Base-by-base conservation (phyloP, 2,888 invertebrate species). In the Tupiocoris notatus region DNA sequence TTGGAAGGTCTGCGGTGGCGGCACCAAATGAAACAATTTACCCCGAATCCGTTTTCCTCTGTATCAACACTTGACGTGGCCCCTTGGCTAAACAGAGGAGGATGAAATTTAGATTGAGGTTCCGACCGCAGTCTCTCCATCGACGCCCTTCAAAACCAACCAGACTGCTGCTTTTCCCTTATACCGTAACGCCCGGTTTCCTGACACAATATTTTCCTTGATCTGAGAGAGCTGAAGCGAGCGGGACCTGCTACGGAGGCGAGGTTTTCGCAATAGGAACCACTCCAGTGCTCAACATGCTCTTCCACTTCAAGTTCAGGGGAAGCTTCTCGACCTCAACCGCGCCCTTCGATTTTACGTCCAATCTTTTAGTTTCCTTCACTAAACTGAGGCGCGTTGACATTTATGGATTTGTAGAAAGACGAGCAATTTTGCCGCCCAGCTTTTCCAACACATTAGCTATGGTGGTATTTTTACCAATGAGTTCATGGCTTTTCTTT, bases 181-280 rank as follows among this genome's bases (percentile, higher is more conserved):
- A 39, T 39, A n/a, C n/a, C n/a, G n/a, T n/a, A 39, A 39, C 39
- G 39, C 39, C 39, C 67, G 67, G 67, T 67, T 67, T 67, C 67
- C 65, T 82, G 85, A 84, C 85, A 84, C 85, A 86, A 86, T 86
- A 86, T 86, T 86, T 84, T 86, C 78, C 78, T 79, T 79, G 65
- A 75, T 67, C 67, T 67, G 54, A 17, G 25, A 39, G 39, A 39
- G 73, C 54, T 61, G 74, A 39, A 22, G 71, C 16, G 73, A 18
- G 20, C 62, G 21, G 71, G 71, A 21, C 3, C 39, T 7, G 39
- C 6, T 39, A 7, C 39, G 39, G 39, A 39, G 6, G 59, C 3
- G 20, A 9, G 7, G 59, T 59, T n/a, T 59, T 59, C 59, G 17
- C 59, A 6, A n/a, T 39, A 39, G 39, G 39, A 39, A 12, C 39